Percentiles rank a stretch among this genome's conserved stretches.
phyloP scores from a whole-genome alignment of 2,888 invertebrate species.

The Branchellion lobata region DNA sequence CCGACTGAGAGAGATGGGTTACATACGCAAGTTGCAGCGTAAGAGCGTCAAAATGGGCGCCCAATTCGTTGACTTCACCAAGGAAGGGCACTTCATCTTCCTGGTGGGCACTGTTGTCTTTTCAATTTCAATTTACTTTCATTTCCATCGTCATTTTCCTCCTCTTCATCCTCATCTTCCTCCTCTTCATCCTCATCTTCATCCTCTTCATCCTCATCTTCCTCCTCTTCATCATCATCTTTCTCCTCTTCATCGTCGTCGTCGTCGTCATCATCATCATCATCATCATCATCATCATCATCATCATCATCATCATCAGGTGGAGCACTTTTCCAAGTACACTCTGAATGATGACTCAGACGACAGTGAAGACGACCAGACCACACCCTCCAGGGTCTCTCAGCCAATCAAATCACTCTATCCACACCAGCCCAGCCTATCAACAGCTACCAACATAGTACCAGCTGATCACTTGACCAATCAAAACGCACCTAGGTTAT shows the following conservation, averaged over 20 bases:
- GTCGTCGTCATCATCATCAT: neutral
- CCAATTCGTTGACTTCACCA: constrained; percentile 87
- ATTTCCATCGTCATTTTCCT: neutral
- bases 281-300: neutral
- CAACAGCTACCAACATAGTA: neutral
- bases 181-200: neutral
- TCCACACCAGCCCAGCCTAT: neutral
- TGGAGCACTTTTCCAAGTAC: constrained; percentile 92
- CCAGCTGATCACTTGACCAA: constrained; percentile 12
- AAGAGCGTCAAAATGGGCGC: constrained; percentile 84
- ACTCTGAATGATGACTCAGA: constrained; percentile 89
- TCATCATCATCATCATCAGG: constrained; percentile 65
- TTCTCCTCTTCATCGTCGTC: too few relatives aligned
- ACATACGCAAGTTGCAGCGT: constrained; percentile 78
- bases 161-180: neutral
- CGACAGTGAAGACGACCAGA: constrained; percentile 66
- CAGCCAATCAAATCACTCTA: neutral
- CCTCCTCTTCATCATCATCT: too few relatives aligned
- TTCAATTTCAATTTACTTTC: too few relatives aligned
- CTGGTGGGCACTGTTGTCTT: constrained; percentile 69
- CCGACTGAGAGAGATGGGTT: constrained; percentile 77
- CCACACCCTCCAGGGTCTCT: neutral
- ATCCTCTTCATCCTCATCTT: too few relatives aligned
- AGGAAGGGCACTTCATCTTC: constrained; percentile 96
- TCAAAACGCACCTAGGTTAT: neutral